phyloP scores from a whole-genome alignment of 2,888 invertebrate genomes.

The Resseliella maxima region DNA sequence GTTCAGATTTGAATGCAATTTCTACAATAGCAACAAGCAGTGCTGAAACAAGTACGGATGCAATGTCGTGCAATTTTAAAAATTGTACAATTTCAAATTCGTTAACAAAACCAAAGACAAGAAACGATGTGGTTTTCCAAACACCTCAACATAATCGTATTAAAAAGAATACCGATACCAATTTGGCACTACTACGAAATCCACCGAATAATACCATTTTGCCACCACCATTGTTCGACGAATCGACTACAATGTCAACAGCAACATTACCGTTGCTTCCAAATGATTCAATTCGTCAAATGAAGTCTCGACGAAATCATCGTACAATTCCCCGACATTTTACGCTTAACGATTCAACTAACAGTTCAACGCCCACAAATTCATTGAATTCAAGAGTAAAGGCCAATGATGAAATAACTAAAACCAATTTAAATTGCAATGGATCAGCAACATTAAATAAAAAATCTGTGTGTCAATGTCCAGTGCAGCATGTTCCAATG shows the following conservation, averaged over 20 bases:
- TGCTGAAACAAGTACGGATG: not conserved
- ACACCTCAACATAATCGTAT: not conserved
- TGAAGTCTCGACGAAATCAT: constrained; percentile 66
- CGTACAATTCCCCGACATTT: constrained; percentile 68
- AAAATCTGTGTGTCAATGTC: constrained; percentile 68
- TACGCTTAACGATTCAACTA: constrained; percentile 60
- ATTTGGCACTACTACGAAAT: not conserved
- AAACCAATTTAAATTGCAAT: constrained; percentile 9
- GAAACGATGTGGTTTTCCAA: not conserved
- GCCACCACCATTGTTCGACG: constrained; percentile 60
- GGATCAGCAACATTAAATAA: constrained; percentile 60
- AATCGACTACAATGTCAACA: constrained; percentile 58
- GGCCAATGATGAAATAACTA: not conserved
- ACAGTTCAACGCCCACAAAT: not conserved
- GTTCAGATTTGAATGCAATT: not conserved
- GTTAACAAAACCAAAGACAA: constrained; percentile 34
- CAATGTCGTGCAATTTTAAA: not conserved
- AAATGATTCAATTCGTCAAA: constrained; percentile 33
- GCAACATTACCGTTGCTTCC: constrained; percentile 58
- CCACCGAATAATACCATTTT: constrained; percentile 57
- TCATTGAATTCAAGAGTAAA: not conserved
- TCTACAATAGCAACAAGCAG: not conserved
- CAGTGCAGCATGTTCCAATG: constrained; percentile 68
- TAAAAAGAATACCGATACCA: not conserved
- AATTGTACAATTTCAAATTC: constrained; percentile 59